phyloP scores from a whole-genome alignment of 2,113 vertebrate genomes.

The Thryonomys swinderianus region DNA sequence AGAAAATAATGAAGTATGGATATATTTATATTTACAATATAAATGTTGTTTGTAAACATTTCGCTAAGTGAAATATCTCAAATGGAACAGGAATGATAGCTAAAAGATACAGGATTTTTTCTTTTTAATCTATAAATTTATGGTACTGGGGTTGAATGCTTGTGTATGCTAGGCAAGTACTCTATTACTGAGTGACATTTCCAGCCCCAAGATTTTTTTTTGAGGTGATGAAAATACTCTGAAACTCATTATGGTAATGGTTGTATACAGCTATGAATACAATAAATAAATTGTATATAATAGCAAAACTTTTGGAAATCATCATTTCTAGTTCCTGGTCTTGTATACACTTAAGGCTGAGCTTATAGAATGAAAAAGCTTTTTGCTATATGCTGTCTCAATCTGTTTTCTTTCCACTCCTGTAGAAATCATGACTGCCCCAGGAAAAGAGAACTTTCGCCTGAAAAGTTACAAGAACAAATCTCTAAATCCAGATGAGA shows the following conservation, averaged over 20 bases:
- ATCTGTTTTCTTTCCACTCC: background rate
- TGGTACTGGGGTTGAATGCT: background rate
- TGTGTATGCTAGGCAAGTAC: background rate
- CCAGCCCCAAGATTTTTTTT: background rate
- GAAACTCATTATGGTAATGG: background rate
- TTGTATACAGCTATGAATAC: background rate
- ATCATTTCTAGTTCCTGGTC: background rate
- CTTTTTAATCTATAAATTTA: background rate
- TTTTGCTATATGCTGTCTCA: background rate
- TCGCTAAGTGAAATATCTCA: background rate
- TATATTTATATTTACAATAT: background rate
- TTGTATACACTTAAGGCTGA: background rate
- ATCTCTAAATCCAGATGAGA: constrained; percentile 97
- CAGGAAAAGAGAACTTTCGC: constrained; percentile 97
- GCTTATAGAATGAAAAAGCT: background rate
- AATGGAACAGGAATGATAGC: background rate
- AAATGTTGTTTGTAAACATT: constrained; percentile 7
- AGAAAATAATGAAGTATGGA: constrained; percentile 21
- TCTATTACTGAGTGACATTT: background rate
- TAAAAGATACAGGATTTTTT: background rate
- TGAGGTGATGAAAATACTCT: constrained; percentile 31
- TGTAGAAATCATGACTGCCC: constrained; percentile 94
- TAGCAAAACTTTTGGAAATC: background rate
- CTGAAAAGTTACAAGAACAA: constrained; percentile 99
- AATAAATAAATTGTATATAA: constrained; percentile 16